Percentiles rank a stretch among this genome's conserved stretches.
phyloP scores from a whole-genome alignment of 2,797 vertebrate genomes.

The Yasuhikotakia modesta region DNA sequence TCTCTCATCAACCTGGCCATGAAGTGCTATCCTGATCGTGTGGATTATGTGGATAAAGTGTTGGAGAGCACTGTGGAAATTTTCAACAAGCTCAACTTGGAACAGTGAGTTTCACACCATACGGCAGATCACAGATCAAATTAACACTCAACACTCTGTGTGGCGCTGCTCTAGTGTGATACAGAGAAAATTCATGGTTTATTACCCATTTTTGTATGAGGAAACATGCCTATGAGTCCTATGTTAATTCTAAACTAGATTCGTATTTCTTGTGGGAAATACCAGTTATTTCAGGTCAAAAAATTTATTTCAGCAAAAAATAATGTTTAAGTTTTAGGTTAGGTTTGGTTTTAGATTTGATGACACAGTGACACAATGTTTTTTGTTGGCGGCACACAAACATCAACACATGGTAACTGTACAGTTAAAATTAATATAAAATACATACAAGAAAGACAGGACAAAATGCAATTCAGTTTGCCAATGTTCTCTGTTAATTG shows the following conservation, averaged over 20 bases:
- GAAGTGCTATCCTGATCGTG: conserved; percentile 97
- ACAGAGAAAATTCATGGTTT: not conserved
- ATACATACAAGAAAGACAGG: not conserved
- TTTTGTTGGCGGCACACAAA: not conserved
- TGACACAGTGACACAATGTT: not conserved
- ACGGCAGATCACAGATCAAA: not conserved
- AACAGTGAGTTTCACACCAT: conserved; percentile 84
- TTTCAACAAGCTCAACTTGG: conserved; percentile 97
- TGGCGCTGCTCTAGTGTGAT: not conserved
- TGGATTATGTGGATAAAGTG: conserved; percentile 98
- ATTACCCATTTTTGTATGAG: not conserved
- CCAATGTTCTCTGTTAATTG: not conserved
- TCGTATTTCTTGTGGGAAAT: not conserved
- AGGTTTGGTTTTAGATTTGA: not conserved
- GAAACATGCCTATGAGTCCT: not conserved
- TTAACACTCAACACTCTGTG: conserved; percentile 8
- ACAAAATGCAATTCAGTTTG: conserved; percentile 4
- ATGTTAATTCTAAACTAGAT: not conserved
- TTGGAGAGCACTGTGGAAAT: conserved; percentile 97
- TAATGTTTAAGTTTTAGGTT: not conserved
- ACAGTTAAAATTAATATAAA: not conserved
- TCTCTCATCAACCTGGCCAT: conserved; percentile 98
- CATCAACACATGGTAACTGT: not conserved
- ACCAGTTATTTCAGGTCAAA: not conserved
- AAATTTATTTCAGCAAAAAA: not conserved